Percentiles rank a stretch among this genome's conserved stretches.
Conservation (phyloP, 2,888 invertebrate genomes). For the Hyles lineata region DNA sequence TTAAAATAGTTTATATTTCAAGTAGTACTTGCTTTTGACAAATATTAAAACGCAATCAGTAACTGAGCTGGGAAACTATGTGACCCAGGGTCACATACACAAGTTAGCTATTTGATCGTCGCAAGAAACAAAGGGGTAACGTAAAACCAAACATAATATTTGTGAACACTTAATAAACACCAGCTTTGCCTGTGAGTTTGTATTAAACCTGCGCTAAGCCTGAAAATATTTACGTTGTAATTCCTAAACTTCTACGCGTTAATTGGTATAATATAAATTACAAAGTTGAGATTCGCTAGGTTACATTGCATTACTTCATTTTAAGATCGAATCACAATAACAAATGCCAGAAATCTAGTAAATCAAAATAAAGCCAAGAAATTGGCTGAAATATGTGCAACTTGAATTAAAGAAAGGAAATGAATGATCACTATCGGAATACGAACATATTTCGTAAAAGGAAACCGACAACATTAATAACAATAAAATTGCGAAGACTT, state of each 20-base stretch:
- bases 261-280: constrained; percentile 38
- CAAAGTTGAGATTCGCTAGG: not conserved
- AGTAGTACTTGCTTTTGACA: not conserved
- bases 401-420: constrained; percentile 5
- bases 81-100: constrained; percentile 61
- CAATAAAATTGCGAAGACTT: constrained; percentile 13
- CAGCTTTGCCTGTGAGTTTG: constrained; percentile 41
- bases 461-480: constrained; percentile 2
- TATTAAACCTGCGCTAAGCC: constrained; percentile 43
- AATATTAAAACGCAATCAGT: constrained; percentile 2
- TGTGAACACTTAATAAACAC: constrained; percentile 48
- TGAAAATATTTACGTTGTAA: constrained; percentile 47
- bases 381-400: not conserved
- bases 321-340: not conserved
- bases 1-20: constrained; percentile 42
- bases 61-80: constrained; percentile 35
- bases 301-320: not conserved
- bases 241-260: constrained; percentile 37
- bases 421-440: constrained; percentile 19
- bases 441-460: not conserved
- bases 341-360: not conserved
- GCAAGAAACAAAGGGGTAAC: constrained; percentile 52
- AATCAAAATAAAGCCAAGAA: not conserved
- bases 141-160: constrained; percentile 45
- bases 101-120: constrained; percentile 61